These are phyloP conservation scores for Sebastes dallii DNA, from an alignment of 2,797 vertebrate species.

Conservation along the genomic window DNA sequence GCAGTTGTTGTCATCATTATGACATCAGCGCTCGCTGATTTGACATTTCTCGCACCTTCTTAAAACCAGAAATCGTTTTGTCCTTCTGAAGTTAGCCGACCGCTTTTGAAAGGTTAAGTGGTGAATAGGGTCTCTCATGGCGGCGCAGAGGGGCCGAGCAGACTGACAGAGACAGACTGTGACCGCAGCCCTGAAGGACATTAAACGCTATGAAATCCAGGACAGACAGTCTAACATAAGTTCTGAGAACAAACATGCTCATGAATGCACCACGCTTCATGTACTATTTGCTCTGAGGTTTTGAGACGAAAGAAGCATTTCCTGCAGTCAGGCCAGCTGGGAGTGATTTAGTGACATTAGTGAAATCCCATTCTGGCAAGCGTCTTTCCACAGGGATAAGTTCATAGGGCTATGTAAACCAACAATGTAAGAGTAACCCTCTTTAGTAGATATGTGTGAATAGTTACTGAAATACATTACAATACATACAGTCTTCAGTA, in stretches of 20 bases:
- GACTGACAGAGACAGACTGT: slow-evolving; percentile 57
- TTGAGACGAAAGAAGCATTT: slow-evolving; percentile 82
- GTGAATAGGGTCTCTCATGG: slow-evolving; percentile 64
- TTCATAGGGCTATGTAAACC: slow-evolving; percentile 82
- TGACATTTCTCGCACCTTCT: slow-evolving; percentile 59
- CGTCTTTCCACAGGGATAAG: slow-evolving; percentile 78
- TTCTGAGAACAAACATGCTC: slow-evolving; percentile 70
- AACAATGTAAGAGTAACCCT: slow-evolving; percentile 81
- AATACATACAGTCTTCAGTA: neutral
- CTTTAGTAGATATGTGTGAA: slow-evolving; percentile 54
- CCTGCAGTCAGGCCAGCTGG: slow-evolving; percentile 82
- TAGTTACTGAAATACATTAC: neutral
- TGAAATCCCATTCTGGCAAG: slow-evolving; percentile 80
- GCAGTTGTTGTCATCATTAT: slow-evolving; percentile 56
- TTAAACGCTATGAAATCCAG: slow-evolving; percentile 67
- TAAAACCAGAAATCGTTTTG: slow-evolving; percentile 44
- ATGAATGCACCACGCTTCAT: slow-evolving; percentile 76
- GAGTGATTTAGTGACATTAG: slow-evolving; percentile 84
- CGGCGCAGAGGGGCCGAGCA: slow-evolving; percentile 45
- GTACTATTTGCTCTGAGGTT: slow-evolving; percentile 80
- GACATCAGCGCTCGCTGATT: slow-evolving; percentile 55
- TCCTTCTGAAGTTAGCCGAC: slow-evolving; percentile 46
- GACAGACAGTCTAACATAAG: slow-evolving; percentile 63
- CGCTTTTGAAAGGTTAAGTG: slow-evolving; percentile 76
- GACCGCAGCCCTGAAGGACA: slow-evolving; percentile 60